Percentiles rank a stretch among this genome's conserved stretches.
Conservation (phyloP, 2,797 vertebrate species). For the Hydrolagus colliei region DNA sequence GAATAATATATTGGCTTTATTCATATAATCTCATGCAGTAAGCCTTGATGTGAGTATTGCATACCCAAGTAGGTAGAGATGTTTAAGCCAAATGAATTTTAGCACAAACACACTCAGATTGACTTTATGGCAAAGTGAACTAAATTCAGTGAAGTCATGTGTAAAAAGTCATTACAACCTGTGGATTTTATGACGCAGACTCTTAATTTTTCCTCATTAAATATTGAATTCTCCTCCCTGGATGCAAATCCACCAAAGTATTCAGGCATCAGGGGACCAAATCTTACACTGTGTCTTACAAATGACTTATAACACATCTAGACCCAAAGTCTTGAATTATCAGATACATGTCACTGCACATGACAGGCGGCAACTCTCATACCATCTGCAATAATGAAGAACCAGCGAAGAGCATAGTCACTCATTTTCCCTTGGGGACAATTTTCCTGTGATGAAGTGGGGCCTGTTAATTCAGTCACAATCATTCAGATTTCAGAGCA, state of each 20-base stretch:
- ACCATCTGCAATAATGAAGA: conserved; percentile 7
- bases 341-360: conserved; percentile 10
- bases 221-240: neutral
- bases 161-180: neutral
- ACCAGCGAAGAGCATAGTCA: neutral
- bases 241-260: neutral
- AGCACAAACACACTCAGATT: too few species aligned
- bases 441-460: neutral
- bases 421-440: neutral
- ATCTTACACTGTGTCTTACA: conserved; percentile 3
- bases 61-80: neutral
- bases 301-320: neutral
- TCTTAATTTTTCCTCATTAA: neutral
- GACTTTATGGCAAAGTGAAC: neutral
- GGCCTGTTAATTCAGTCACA: conserved; percentile 15
- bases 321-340: conserved; percentile 10
- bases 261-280: neutral
- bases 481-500: conserved; percentile 15
- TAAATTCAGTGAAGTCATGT: neutral
- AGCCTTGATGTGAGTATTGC: neutral
- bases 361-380: neutral
- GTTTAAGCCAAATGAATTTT: neutral
- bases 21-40: neutral
- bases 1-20: neutral
- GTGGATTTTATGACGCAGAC: neutral